Evolutionary conservation across 2,113 vertebrate species (phyloP).

Genomic region (Chelonoidis abingdonii): DNA sequence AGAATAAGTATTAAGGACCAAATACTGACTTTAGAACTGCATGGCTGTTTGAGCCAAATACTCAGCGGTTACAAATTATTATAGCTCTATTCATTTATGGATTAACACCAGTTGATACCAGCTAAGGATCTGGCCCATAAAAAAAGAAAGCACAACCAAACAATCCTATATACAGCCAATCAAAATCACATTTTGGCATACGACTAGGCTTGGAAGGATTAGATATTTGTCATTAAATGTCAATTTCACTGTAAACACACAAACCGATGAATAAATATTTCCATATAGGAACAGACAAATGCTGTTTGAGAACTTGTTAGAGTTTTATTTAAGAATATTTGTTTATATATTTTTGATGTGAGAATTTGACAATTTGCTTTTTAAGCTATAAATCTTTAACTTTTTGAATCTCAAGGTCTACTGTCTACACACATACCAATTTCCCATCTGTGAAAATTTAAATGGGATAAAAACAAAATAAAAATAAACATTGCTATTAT

Average conservation of each 20-base stretch:
- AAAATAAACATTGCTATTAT: background rate
- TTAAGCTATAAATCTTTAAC: background rate
- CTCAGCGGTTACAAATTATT: background rate
- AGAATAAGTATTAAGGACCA: background rate
- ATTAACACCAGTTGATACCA: background rate
- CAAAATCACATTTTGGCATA: background rate
- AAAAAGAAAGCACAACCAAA: background rate
- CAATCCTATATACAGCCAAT: background rate
- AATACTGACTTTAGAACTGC: background rate
- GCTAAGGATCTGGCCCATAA: background rate
- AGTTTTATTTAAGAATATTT: background rate
- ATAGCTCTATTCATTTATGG: background rate
- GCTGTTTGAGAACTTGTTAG: background rate
- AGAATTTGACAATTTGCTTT: background rate
- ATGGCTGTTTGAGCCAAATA: background rate
- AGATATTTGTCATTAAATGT: background rate
- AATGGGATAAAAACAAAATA: background rate
- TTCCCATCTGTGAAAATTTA: background rate
- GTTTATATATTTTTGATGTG: background rate
- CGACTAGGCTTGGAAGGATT: background rate
- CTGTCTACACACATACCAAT: too few relatives aligned
- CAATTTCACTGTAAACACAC: background rate
- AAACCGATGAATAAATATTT: background rate
- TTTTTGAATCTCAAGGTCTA: background rate
- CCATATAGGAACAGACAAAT: background rate